Percentiles rank a stretch among this genome's conserved stretches.
Conservation (phyloP, 1,140 invertebrate genomes). For the Drosophila burlai region DNA sequence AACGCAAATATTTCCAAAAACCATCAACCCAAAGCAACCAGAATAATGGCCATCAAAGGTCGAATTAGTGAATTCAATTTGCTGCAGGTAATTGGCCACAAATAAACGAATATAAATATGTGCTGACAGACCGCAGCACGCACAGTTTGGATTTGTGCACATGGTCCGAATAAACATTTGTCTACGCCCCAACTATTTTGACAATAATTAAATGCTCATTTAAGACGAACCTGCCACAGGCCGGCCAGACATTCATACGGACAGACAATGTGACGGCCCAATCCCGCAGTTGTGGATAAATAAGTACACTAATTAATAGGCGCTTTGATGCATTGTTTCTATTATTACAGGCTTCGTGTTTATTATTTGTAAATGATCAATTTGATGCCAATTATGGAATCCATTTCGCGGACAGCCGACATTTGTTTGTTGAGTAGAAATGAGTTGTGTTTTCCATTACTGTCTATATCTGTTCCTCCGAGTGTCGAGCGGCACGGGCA, state of each 20-base stretch:
- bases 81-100: conserved; percentile 50
- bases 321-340: conserved; percentile 39
- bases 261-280: conserved; percentile 3
- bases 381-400: conserved; percentile 62
- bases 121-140: conserved; percentile 25
- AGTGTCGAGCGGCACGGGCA: conserved; percentile 1
- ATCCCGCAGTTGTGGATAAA: conserved; percentile 23
- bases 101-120: conserved; percentile 27
- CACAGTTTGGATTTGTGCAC: conserved; percentile 32
- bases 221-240: neutral
- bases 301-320: conserved; percentile 34
- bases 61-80: conserved; percentile 21
- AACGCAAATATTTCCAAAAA: conserved; percentile 23
- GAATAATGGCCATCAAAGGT: conserved; percentile 13
- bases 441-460: conserved; percentile 28
- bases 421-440: conserved; percentile 33
- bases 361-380: conserved; percentile 58
- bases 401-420: conserved; percentile 16
- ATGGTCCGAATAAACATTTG: conserved; percentile 46
- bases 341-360: conserved; percentile 43
- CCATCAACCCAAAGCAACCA: conserved; percentile 1
- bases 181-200: conserved; percentile 29
- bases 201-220: conserved; percentile 55
- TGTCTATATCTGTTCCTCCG: neutral
- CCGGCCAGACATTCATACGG: conserved; percentile 4